A percentile compares a stretch with the other conserved stretches of the same genome.
Conservation (phyloP, 2,113 vertebrate genomes). For the Parus major region DNA sequence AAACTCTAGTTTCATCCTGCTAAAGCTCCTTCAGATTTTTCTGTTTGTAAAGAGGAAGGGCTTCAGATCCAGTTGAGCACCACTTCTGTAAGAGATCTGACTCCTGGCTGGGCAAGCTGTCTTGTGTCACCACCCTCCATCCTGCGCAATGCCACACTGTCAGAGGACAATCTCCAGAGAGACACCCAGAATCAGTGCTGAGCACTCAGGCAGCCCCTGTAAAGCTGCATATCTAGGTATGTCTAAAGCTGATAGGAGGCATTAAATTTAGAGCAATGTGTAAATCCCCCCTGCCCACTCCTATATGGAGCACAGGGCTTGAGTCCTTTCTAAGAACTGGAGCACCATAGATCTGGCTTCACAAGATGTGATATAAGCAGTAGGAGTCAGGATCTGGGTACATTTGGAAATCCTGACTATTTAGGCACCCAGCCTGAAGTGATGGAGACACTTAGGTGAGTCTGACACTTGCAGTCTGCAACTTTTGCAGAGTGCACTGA, state of each 20-base stretch:
- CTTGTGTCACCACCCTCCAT: not conserved
- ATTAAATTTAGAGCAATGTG: accelerated
- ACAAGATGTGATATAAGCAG: not conserved
- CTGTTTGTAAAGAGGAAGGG: not conserved
- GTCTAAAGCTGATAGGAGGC: not conserved
- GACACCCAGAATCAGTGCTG: not conserved
- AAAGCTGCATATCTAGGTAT: not conserved
- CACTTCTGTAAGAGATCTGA: not conserved
- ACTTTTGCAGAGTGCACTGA: not conserved
- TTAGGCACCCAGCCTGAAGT: not conserved
- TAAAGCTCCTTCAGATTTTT: not conserved
- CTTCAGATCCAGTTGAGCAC: not conserved
- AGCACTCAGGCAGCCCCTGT: not conserved
- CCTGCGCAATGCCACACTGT: not conserved
- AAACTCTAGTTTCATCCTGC: not conserved
- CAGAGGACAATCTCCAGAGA: not conserved
- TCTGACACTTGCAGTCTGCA: not conserved
- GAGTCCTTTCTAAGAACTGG: not conserved
- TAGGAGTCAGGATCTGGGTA: not conserved
- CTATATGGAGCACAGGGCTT: not conserved
- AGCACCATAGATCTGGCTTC: not conserved
- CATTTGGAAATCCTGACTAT: not conserved
- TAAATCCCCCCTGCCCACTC: not conserved
- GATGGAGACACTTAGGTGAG: not conserved
- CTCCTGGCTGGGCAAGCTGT: not conserved